These are phyloP conservation scores for Etheostoma cragini DNA, from an alignment of 2,113 vertebrate genomes.

Conservation along the genomic window DNA sequence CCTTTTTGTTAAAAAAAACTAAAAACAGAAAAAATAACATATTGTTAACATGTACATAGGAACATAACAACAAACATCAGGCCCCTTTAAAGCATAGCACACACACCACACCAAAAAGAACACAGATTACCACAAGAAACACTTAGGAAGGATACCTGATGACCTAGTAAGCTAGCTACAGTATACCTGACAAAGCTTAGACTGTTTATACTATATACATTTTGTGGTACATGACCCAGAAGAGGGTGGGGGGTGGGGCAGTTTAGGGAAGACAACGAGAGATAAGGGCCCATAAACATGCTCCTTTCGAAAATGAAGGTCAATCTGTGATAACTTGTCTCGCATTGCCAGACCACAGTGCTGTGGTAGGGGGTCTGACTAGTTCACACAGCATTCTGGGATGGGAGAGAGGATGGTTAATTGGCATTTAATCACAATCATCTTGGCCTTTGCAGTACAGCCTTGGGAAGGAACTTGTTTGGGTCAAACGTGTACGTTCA, in stretches of 20 bases:
- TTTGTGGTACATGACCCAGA: background rate
- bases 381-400: too few relatives aligned
- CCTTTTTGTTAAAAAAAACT: background rate
- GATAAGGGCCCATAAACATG: slow-evolving; percentile 47
- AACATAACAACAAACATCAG: background rate
- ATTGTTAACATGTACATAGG: background rate
- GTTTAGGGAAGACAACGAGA: slow-evolving; percentile 17
- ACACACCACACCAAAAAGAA: background rate
- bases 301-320: slow-evolving; percentile 20
- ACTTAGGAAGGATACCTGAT: background rate
- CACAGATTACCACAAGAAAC: background rate
- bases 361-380: too few relatives aligned
- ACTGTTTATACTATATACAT: slow-evolving; percentile 27
- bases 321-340: background rate
- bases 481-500: too few relatives aligned
- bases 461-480: too few relatives aligned
- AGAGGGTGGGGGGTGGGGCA: background rate
- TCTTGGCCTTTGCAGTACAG: too few relatives aligned
- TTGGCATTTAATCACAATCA: too few relatives aligned
- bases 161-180: background rate
- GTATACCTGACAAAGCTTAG: background rate
- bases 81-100: background rate
- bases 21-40: background rate
- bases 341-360: too few relatives aligned
- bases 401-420: too few relatives aligned